These are phyloP conservation scores for Aurelia aurita complex sp. Pacific DNA, from an alignment of 30 jellyfish, hydroid and myxozoan genomes.

Conservation along the genomic window DNA sequence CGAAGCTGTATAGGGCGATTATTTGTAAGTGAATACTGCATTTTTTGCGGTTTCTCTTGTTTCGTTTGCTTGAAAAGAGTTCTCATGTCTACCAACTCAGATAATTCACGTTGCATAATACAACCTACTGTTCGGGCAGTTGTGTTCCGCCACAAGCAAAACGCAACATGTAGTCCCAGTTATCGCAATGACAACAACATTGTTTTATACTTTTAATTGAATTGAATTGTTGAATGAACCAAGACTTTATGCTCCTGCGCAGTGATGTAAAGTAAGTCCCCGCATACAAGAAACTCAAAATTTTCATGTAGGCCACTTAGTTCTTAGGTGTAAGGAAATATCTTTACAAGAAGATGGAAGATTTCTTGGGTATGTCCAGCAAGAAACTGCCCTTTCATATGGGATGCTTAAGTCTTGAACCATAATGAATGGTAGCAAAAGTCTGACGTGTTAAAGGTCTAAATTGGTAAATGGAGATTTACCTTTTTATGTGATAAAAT, in stretches of 20 bases:
- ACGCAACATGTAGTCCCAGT: neutral
- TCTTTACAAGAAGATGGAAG: too few species aligned
- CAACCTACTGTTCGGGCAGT: neutral
- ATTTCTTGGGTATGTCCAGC: too few species aligned
- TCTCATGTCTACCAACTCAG: constrained; percentile 16
- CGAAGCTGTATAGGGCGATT: constrained; percentile 32
- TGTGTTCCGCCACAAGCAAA: neutral
- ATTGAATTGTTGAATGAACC: neutral
- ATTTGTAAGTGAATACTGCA: constrained; percentile 17
- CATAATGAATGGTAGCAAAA: too few species aligned
- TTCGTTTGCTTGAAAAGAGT: constrained; percentile 4
- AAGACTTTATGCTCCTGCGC: neutral
- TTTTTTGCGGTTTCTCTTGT: constrained; percentile 46
- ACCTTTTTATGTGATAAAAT: too few species aligned
- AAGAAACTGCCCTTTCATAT: too few species aligned
- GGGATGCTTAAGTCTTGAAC: too few species aligned
- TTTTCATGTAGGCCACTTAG: too few species aligned
- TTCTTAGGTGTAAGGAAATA: too few species aligned
- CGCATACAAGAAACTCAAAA: too few species aligned
- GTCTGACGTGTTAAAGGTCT: too few species aligned
- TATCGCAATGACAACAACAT: too few species aligned
- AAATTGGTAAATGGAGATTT: too few species aligned
- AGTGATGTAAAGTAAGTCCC: neutral
- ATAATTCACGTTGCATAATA: neutral
- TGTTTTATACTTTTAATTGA: neutral